Evolutionary conservation across 2,888 invertebrate species (phyloP), one percentile per base, ranked within the genome.

Genomic region (Dexiosoma caninum): DNA sequence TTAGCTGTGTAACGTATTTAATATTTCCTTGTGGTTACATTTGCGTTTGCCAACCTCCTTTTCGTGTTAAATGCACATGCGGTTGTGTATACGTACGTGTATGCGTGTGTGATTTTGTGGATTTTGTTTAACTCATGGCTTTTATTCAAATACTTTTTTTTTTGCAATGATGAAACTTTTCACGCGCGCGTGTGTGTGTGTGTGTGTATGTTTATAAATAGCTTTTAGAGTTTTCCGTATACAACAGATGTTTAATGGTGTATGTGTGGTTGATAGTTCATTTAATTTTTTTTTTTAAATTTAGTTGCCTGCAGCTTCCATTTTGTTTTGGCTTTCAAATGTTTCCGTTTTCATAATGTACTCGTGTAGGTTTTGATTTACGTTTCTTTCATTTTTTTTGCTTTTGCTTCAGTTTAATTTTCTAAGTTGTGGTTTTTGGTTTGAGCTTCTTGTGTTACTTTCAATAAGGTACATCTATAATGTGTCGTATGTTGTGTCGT

Each of bases 271-370:
- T 70, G 62, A 53, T 55, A 66, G 51, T 75, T 51, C 27, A 37
- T 30, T 40, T 72, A 46, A 1, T 51, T 64, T 4, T 72, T 55
- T 0, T 5, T 23, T 10, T 23, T 19, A 40, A 10, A 51, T 44
- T 21, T 70, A 62, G 70, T 77, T 70, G 69, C 69, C 69, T 77
- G 76, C 69, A 46, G 76, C 62, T 77, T 77, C 55, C 55, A 30
- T 64, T 10, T 35, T 67, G 42, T 44, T n/a, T n/a, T 60, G 57
- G 14, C 44, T 60, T n/a, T 44, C 10, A 44, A 67, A 35, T 60
- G 8, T 14, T 42, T 49, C 12, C 37, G 10, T 5, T 72, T 75
- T 16, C 10, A 23, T 16, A 44, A n/a, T n/a, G n/a, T n/a, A n/a
- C n/a, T n/a, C n/a, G n/a, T 55, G 19, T 35, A 44, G 4, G 16